These are phyloP conservation scores for Lysandra bellargus DNA, from an alignment of 2,888 invertebrate species.

Conservation along the genomic window DNA sequence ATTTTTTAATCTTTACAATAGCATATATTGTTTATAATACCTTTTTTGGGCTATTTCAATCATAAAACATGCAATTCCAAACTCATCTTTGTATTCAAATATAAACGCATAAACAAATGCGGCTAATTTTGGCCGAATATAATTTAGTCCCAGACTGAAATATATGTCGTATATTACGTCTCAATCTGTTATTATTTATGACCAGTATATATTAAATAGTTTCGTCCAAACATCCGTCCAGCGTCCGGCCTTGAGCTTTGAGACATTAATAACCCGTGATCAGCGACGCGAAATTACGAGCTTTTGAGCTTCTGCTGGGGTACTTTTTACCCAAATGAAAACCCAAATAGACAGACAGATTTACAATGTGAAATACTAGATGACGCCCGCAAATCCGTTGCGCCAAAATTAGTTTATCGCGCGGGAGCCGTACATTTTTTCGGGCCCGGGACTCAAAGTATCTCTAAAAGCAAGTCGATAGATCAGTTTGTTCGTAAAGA, in stretches of 20 bases:
- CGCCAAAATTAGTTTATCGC: too few relatives aligned
- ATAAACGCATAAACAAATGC: slow-evolving; percentile 16
- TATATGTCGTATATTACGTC: slow-evolving; percentile 20
- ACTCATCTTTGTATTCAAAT: not conserved
- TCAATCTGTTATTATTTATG: slow-evolving; percentile 28
- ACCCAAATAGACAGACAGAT: not conserved
- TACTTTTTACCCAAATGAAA: not conserved
- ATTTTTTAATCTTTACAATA: too few relatives aligned
- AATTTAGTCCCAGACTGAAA: slow-evolving; percentile 24
- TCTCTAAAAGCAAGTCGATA: too few relatives aligned
- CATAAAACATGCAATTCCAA: not conserved
- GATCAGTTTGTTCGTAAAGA: too few relatives aligned
- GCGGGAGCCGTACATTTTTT: too few relatives aligned
- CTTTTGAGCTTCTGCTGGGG: not conserved
- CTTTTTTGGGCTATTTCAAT: not conserved
- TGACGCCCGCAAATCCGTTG: too few relatives aligned
- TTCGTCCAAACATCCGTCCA: slow-evolving; percentile 14
- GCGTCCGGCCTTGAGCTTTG: not conserved
- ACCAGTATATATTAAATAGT: slow-evolving; percentile 7
- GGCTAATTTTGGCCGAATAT: not conserved
- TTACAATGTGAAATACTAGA: too few relatives aligned
- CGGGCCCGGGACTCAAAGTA: too few relatives aligned
- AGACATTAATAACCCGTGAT: slow-evolving; percentile 13
- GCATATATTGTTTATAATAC: too few relatives aligned
- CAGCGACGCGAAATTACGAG: not conserved